Percentiles rank a stretch among this genome's conserved stretches.
phyloP scores from a whole-genome alignment of 2,113 vertebrate genomes.

The Notothenia rossii region DNA sequence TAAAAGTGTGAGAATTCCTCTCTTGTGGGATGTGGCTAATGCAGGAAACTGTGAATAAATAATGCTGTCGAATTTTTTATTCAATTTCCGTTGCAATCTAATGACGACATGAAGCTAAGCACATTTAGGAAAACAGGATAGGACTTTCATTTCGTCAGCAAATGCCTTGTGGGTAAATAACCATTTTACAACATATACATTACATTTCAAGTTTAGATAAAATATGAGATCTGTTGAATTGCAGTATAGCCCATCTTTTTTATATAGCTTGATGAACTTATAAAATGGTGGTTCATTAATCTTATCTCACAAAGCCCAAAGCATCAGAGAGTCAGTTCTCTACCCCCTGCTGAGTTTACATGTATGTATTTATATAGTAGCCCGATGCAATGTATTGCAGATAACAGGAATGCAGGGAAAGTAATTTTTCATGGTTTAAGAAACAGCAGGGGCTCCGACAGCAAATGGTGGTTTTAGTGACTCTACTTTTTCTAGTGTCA shows the following conservation, averaged over 20 bases:
- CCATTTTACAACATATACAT: neutral
- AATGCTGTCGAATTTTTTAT: neutral
- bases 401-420: conserved; percentile 32
- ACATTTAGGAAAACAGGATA: neutral
- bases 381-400: conserved; percentile 17
- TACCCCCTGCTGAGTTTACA: conserved; percentile 38
- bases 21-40: neutral
- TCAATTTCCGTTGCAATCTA: neutral
- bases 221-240: neutral
- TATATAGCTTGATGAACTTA: conserved; percentile 20
- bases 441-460: conserved; percentile 39
- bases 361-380: conserved; percentile 27
- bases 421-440: conserved; percentile 46
- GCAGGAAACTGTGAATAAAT: neutral
- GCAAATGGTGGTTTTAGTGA: neutral
- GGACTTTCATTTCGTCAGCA: neutral
- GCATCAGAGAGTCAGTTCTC: conserved; percentile 10
- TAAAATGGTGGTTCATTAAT: conserved; percentile 31
- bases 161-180: neutral
- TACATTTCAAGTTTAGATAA: neutral
- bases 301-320: conserved; percentile 36
- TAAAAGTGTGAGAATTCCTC: conserved; percentile 22
- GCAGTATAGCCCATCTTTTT: conserved; percentile 5
- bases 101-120: too few relatives aligned
- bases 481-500: neutral